Evolutionary conservation across 2,888 invertebrate species (phyloP).

Genomic region (Trachelus iudaicus): DNA sequence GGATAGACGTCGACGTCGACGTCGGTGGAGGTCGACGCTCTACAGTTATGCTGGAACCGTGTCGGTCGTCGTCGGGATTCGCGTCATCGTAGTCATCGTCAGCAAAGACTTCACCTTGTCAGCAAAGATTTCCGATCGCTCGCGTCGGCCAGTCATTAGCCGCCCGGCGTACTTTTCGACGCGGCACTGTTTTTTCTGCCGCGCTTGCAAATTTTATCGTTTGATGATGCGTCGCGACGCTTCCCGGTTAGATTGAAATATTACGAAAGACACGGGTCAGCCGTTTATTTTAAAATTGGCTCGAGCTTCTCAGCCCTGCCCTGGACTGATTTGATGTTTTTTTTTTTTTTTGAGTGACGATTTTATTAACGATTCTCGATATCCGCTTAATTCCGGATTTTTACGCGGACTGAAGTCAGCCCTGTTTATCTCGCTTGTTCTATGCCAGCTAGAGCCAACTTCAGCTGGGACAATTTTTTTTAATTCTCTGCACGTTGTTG

Average conservation of each 20-base stretch:
- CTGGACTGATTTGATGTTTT: background rate
- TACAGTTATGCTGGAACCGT: background rate
- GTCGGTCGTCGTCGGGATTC: background rate
- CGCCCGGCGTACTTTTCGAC: background rate
- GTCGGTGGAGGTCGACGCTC: background rate
- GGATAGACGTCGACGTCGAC: background rate
- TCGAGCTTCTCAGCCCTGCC: background rate
- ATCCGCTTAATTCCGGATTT: background rate
- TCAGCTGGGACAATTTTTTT: background rate
- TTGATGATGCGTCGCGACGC: background rate
- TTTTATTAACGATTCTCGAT: background rate
- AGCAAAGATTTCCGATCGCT: background rate
- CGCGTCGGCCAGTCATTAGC: background rate
- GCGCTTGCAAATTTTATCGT: constrained; percentile 7
- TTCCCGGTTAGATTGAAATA: constrained; percentile 11
- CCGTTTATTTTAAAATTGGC: constrained; percentile 3
- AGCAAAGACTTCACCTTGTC: background rate
- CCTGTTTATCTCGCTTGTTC: background rate
- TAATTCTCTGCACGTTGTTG: background rate
- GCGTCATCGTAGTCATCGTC: background rate
- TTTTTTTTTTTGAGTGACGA: background rate
- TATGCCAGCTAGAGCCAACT: background rate
- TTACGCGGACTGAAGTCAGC: background rate
- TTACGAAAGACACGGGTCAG: constrained; percentile 2
- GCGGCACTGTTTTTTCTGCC: constrained; percentile 3